phyloP scores from a whole-genome alignment of 2,113 vertebrate species.

The Saguinus midas region DNA sequence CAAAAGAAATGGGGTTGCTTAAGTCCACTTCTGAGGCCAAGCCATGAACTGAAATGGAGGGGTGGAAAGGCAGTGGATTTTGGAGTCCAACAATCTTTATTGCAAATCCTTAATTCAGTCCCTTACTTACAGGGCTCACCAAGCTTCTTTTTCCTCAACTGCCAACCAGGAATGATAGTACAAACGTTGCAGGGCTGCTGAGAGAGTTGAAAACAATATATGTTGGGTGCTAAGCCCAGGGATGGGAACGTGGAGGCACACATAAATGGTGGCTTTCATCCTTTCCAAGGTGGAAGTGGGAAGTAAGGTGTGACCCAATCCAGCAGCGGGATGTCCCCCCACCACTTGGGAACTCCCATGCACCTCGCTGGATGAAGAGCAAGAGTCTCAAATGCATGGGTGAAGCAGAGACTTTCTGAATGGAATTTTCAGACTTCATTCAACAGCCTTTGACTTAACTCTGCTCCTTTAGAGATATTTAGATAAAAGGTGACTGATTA shows the following conservation, averaged over 20 bases:
- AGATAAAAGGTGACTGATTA: neutral
- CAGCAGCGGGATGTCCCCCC: fast-evolving
- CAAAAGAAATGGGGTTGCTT: neutral
- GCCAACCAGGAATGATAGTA: neutral
- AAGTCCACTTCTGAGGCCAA: neutral
- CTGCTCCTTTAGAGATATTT: neutral
- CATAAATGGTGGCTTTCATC: fast-evolving
- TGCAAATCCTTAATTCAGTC: neutral
- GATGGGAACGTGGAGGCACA: neutral
- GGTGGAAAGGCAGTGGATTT: neutral
- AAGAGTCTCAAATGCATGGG: fast-evolving
- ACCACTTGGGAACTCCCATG: fast-evolving
- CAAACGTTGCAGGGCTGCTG: neutral
- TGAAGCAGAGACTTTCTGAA: neutral
- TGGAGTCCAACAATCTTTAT: neutral
- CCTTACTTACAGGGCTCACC: neutral
- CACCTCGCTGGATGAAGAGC: fast-evolving
- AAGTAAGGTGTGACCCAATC: fast-evolving
- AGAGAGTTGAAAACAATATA: neutral
- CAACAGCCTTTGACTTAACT: neutral
- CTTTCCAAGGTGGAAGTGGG: neutral
- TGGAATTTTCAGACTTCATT: neutral
- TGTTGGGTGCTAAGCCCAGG: neutral
- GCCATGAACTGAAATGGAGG: neutral
- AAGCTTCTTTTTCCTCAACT: neutral